Evolutionary conservation across 2,888 invertebrate genomes (phyloP).

Genomic region (Actias luna): DNA sequence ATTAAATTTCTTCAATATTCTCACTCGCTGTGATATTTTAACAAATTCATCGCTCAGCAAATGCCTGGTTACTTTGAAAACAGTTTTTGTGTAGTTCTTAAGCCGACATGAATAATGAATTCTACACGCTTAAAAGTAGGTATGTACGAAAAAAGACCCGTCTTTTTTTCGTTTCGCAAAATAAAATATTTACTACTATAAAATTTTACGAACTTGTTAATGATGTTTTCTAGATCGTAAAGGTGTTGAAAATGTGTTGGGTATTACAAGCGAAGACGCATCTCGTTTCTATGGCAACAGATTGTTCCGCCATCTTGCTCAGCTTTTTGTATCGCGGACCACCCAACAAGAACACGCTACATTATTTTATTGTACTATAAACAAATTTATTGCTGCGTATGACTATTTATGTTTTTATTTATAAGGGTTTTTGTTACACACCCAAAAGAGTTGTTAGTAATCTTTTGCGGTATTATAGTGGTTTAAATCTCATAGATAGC

Average conservation of each 20-base stretch:
- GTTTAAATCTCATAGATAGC: constrained; percentile 37
- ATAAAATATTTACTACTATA: background rate
- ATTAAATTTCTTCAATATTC: background rate
- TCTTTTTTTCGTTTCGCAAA: background rate
- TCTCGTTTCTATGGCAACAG: constrained; percentile 58
- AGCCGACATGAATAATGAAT: background rate
- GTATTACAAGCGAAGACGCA: constrained; percentile 22
- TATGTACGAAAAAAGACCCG: too few species aligned
- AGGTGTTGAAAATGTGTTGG: constrained; percentile 17
- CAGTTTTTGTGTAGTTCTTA: background rate
- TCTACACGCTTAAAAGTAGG: background rate
- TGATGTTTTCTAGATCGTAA: constrained; percentile 7
- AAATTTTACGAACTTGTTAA: constrained; percentile 5
- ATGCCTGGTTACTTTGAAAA: background rate
- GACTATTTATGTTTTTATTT: constrained; percentile 79
- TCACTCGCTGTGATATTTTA: background rate
- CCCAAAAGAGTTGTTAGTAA: constrained; percentile 56
- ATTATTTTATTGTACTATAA: constrained; percentile 82
- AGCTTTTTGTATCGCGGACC: constrained; percentile 71
- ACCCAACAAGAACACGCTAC: constrained; percentile 74
- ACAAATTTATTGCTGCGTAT: constrained; percentile 80
- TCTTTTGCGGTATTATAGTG: constrained; percentile 56
- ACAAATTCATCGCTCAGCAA: background rate
- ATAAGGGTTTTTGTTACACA: constrained; percentile 71
- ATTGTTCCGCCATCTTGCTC: constrained; percentile 58